Percentiles rank a stretch among this genome's conserved stretches.
phyloP scores from a whole-genome alignment of 2,113 vertebrate genomes.

The Aplodontia rufa region DNA sequence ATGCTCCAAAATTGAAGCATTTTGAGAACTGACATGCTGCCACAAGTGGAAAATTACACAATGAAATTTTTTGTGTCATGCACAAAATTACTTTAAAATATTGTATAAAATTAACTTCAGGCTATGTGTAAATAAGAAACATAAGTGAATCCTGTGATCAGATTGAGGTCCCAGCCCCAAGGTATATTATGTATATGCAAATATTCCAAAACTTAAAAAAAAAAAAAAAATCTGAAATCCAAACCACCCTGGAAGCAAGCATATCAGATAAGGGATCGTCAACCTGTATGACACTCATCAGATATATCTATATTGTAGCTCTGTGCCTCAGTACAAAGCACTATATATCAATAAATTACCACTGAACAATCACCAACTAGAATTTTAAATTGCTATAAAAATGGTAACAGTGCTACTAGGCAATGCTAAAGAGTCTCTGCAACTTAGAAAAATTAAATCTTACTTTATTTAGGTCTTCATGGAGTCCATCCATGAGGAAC shows the following conservation, averaged over 20 bases:
- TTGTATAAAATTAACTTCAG: not conserved
- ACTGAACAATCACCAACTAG: not conserved
- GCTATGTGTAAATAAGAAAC: not conserved
- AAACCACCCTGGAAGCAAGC: not conserved
- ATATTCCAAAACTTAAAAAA: not conserved
- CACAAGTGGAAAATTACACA: not conserved
- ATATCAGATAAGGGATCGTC: not conserved
- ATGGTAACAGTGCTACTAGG: not conserved
- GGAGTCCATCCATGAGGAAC: slow-evolving; percentile 98
- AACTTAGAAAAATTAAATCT: slow-evolving; percentile 45
- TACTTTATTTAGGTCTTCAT: slow-evolving; percentile 99
- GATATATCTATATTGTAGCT: not conserved
- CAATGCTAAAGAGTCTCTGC: not conserved
- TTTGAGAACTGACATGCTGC: not conserved
- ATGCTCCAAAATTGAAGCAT: not conserved
- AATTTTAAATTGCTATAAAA: slow-evolving; percentile 8
- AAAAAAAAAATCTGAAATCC: not conserved
- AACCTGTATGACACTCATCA: not conserved
- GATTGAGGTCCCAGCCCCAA: not conserved
- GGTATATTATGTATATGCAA: not conserved
- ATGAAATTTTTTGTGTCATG: not conserved
- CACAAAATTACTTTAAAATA: not conserved
- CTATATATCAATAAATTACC: not conserved
- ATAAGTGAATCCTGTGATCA: not conserved
- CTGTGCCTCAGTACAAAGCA: not conserved